Conservation (phyloP, 37 sponge, comb jelly and placozoan species). For the Axinella damicornis region DNA sequence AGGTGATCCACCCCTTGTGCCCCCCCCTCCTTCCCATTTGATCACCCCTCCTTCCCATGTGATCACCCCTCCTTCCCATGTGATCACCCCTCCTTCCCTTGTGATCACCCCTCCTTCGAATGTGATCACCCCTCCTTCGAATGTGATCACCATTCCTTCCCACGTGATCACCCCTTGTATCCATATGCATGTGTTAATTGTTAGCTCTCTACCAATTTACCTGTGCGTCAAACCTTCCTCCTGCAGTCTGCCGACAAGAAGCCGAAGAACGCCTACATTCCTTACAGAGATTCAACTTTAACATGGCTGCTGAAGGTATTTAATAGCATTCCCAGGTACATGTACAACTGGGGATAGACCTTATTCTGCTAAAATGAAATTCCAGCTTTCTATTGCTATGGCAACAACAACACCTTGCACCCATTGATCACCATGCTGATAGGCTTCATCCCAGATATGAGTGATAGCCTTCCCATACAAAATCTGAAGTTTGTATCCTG, state of each 20-base stretch:
- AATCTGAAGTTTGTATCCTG: too few relatives aligned
- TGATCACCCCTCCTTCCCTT: neutral
- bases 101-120: neutral
- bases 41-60: too few relatives aligned
- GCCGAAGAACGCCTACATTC: conserved; percentile 81
- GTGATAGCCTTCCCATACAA: too few relatives aligned
- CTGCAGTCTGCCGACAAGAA: conserved; percentile 84
- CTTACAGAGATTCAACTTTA: conserved; percentile 97
- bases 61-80: too few relatives aligned
- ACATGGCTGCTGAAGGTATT: conserved; percentile 97
- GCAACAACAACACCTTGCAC: too few relatives aligned
- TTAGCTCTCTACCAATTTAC: neutral
- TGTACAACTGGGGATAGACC: too few relatives aligned
- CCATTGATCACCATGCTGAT: neutral
- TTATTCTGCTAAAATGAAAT: too few relatives aligned
- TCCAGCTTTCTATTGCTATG: too few relatives aligned
- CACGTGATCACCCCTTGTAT: neutral
- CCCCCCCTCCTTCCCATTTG: too few relatives aligned
- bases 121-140: neutral
- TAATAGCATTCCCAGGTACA: too few relatives aligned
- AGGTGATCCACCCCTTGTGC: too few relatives aligned
- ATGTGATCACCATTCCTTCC: neutral
- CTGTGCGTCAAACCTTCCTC: neutral
- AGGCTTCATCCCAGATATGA: neutral
- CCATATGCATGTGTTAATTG: too few relatives aligned